These are phyloP conservation scores for Eremophila alpestris DNA, from an alignment of 2,797 vertebrate genomes.

Conservation along the genomic window DNA sequence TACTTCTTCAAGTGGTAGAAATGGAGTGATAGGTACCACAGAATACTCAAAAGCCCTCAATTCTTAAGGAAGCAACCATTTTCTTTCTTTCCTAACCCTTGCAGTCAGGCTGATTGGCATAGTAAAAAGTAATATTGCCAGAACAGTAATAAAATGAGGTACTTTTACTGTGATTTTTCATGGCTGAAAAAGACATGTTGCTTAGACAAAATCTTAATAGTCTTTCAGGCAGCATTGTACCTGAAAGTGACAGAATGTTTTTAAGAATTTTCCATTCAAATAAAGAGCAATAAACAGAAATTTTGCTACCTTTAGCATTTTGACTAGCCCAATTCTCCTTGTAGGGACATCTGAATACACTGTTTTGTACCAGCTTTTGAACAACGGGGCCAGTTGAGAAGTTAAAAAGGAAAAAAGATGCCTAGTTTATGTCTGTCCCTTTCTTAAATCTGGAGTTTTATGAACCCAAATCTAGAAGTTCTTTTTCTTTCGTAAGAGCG, in stretches of 20 bases:
- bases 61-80: neutral
- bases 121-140: constrained; percentile 3
- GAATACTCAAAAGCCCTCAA: neutral
- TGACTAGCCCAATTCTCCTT: neutral
- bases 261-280: neutral
- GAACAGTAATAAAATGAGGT: neutral
- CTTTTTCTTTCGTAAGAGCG: constrained; percentile 1
- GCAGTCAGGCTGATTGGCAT: neutral
- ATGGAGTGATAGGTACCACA: neutral
- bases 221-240: neutral
- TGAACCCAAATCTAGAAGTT: constrained; percentile 48
- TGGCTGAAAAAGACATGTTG: neutral
- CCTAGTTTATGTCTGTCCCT: neutral
- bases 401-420: neutral
- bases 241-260: constrained; percentile 4
- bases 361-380: neutral
- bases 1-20: neutral
- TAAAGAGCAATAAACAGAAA: neutral
- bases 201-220: neutral
- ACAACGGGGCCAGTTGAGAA: constrained; percentile 3
- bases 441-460: constrained; percentile 43
- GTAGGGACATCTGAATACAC: neutral
- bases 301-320: constrained; percentile 18
- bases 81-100: neutral
- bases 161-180: neutral